Base-by-base conservation (phyloP, 2,888 invertebrate species). In the Trichopria drosophilae region DNA sequence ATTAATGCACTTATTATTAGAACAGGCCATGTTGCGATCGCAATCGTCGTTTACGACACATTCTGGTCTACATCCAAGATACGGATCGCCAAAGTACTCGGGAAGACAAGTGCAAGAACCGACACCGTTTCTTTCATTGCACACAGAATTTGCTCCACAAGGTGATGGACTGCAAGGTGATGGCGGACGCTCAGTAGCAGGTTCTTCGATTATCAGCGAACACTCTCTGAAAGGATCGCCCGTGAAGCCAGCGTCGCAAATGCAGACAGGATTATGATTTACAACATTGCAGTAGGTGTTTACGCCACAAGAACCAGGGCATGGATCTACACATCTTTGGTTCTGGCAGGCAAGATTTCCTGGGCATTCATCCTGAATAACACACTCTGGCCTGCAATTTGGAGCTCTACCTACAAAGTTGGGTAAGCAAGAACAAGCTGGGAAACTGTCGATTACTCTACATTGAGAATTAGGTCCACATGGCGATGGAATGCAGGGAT, bases 171-270 rank as follows among this genome's bases (percentile, higher is more conserved):
- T 86, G 71, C 93, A 93, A 12, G 92, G 92, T 10, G 60, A 60
- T 18, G 61, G 59, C 69, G 83, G 84, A 69, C 83, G 85, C 55
- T 76, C 78, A 16, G 82, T 78, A 58, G 78, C 78, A 22, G 80
- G 76, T 57, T 81, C 64, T 61, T 75, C 68, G 13, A 69, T 63
- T 15, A 79, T 74, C 1, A 60, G 64, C 13, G 74, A 72, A 67
- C 88, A 92, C 65, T 87, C 88, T 62, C 83, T 83, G 77, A 91
- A 91, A 57, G 93, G 92, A 81, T 93, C 88, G 32, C 93, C 93
- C 6, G 85, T 85, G 73, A 85, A 90, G 61, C 88, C 88, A 49
- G 84, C 81, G 63, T 84, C 79, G 71, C 93, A 93, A 59, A 85
- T 86, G 71, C 93, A 93, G 58, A 87, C 80, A 10, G 93, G 90